These are phyloP conservation scores for Sinella curviseta DNA, from an alignment of 1,140 invertebrate genomes.

Conservation along the genomic window DNA sequence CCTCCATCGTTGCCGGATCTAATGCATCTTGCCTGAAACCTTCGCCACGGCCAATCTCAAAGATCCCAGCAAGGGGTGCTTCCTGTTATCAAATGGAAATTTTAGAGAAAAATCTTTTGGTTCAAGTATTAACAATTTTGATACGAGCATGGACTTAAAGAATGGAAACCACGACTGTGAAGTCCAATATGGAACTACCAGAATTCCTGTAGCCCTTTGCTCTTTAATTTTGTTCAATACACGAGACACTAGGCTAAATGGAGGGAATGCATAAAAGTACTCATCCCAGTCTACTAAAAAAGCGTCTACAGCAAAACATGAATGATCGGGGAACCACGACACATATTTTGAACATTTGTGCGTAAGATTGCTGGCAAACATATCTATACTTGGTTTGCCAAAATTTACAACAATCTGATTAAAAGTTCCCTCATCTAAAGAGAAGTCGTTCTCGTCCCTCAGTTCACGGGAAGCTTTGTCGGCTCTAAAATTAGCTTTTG, in stretches of 20 bases:
- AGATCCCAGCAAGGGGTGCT: not conserved
- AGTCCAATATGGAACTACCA: constrained; percentile 18
- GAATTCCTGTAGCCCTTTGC: not conserved
- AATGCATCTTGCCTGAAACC: not conserved
- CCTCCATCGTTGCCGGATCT: not conserved
- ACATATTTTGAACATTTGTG: not conserved
- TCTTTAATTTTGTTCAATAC: constrained; percentile 2
- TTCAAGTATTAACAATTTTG: constrained; percentile 1
- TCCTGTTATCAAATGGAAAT: not conserved
- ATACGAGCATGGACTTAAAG: constrained; percentile 1
- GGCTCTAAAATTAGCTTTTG: not conserved
- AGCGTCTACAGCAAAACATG: not conserved
- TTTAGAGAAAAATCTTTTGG: not conserved
- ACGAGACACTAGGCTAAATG: constrained; percentile 19
- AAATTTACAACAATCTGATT: not conserved
- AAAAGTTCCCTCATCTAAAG: not conserved
- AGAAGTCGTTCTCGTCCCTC: not conserved
- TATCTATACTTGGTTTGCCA: not conserved
- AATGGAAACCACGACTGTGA: constrained; percentile 30
- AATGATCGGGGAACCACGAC: not conserved
- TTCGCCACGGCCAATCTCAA: not conserved
- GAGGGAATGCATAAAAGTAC: constrained; percentile 30
- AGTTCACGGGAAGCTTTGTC: not conserved
- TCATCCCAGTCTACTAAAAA: constrained; percentile 16
- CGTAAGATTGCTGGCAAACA: not conserved